Evolutionary conservation across 64 coral and sea anemone genomes (phyloP).

Genomic region (Platygyra sinensis): DNA sequence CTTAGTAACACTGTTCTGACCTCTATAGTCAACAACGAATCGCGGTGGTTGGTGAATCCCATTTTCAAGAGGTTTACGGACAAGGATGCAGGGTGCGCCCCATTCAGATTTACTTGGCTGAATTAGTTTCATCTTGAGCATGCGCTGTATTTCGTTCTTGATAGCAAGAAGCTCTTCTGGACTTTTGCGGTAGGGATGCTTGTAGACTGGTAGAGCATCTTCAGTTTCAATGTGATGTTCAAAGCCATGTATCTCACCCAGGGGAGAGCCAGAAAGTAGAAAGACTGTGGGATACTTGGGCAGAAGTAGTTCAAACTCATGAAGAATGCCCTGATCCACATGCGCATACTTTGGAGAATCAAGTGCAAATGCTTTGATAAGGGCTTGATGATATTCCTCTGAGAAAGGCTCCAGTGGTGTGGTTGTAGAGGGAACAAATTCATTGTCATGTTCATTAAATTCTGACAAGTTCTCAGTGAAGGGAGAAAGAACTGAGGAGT

Average conservation of each 20-base stretch:
- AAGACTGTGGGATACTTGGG: constrained; percentile 44
- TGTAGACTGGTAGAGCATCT: constrained; percentile 54
- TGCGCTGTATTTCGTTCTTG: constrained; percentile 8
- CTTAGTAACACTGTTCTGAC: constrained; percentile 12
- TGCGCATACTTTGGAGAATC: constrained; percentile 30
- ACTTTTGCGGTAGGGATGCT: constrained; percentile 50
- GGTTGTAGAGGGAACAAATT: background rate
- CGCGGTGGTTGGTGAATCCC: constrained; percentile 18
- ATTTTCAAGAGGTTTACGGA: background rate
- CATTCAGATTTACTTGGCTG: constrained; percentile 46
- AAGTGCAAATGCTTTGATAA: background rate
- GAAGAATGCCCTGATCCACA: constrained; percentile 43
- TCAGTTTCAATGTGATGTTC: constrained; percentile 60
- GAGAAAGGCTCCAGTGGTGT: background rate
- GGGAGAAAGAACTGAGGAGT: constrained; percentile 11
- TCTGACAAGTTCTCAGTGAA: background rate
- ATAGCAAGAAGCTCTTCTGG: constrained; percentile 33
- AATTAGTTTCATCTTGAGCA: constrained; percentile 42
- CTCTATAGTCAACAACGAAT: constrained; percentile 50
- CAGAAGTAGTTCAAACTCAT: constrained; percentile 45
- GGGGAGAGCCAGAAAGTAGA: constrained; percentile 25
- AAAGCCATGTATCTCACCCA: constrained; percentile 54
- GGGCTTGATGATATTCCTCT: background rate
- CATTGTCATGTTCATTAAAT: constrained; percentile 1
- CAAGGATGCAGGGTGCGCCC: constrained; percentile 31